Conservation (phyloP, 2,113 vertebrate species). For the Megaptera novaeangliae region DNA sequence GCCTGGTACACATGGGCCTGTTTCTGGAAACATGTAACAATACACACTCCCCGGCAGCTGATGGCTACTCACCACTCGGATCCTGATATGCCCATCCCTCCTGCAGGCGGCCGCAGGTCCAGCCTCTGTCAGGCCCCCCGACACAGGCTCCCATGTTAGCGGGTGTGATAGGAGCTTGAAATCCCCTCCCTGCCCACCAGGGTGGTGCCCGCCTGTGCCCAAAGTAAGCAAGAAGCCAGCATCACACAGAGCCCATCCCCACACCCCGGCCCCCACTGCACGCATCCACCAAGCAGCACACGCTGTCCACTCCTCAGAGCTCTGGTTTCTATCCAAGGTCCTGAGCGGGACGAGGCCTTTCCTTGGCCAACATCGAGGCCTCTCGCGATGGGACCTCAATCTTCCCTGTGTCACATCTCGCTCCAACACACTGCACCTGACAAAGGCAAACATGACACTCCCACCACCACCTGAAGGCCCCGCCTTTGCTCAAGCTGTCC, state of each 20-base stretch:
- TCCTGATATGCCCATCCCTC: accelerated
- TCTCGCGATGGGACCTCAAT: accelerated
- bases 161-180: background rate
- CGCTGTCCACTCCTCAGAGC: background rate
- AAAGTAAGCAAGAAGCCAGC: background rate
- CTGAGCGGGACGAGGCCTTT: background rate
- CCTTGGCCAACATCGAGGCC: accelerated
- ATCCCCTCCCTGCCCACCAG: no score
- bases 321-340: background rate
- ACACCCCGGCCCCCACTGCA: background rate
- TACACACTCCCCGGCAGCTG: accelerated
- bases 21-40: background rate
- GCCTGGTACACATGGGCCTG: accelerated
- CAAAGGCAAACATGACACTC: no score
- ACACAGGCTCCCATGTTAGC: accelerated
- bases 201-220: accelerated
- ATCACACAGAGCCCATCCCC: background rate
- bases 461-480: no score
- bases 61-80: background rate
- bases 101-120: accelerated
- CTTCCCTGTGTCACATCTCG: accelerated
- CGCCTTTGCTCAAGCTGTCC: background rate
- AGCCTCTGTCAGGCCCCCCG: background rate
- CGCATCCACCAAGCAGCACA: accelerated
- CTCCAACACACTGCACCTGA: background rate